Conservation (phyloP, 2,888 invertebrate species). For the Cordylochernes scorpioides region DNA sequence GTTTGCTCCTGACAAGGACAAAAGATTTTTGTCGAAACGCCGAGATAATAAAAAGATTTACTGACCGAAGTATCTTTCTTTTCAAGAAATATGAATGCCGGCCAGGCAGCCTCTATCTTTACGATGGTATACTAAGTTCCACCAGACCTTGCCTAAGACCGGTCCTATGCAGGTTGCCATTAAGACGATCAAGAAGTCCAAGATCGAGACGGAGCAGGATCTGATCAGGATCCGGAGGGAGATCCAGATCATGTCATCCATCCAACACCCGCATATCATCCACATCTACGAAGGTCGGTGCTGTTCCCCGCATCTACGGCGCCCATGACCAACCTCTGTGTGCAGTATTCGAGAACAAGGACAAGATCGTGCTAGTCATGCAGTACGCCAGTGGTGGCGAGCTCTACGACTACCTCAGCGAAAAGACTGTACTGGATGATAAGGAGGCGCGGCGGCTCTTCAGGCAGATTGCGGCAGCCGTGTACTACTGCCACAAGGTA, state of each 20-base stretch:
- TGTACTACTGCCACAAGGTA: constrained; percentile 83
- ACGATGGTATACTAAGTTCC: too few species aligned
- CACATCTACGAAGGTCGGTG: constrained; percentile 99
- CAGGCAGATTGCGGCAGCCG: constrained; percentile 81
- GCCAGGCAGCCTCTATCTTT: too few species aligned
- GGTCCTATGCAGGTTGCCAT: constrained; percentile 58
- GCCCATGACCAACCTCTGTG: too few species aligned
- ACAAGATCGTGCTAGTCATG: constrained; percentile 98
- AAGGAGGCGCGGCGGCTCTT: constrained; percentile 80
- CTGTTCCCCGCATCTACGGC: too few species aligned
- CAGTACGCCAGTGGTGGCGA: constrained; percentile 97
- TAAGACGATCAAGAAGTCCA: constrained; percentile 87
- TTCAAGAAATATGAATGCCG: too few species aligned
- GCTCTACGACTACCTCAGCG: constrained; percentile 63
- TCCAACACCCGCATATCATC: constrained; percentile 93
- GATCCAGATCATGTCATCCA: constrained; percentile 96
- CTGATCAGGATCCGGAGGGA: constrained; percentile 79
- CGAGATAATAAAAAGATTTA: too few species aligned
- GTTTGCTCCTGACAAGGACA: too few species aligned
- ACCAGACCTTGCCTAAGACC: too few species aligned
- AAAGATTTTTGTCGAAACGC: too few species aligned
- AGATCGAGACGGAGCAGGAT: constrained; percentile 89
- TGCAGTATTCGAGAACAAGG: constrained; percentile 97
- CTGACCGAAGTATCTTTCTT: too few species aligned
- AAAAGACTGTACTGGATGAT: constrained; percentile 57